Conservation (phyloP, 2,113 vertebrate species). For the Entosphenus tridentatus region DNA sequence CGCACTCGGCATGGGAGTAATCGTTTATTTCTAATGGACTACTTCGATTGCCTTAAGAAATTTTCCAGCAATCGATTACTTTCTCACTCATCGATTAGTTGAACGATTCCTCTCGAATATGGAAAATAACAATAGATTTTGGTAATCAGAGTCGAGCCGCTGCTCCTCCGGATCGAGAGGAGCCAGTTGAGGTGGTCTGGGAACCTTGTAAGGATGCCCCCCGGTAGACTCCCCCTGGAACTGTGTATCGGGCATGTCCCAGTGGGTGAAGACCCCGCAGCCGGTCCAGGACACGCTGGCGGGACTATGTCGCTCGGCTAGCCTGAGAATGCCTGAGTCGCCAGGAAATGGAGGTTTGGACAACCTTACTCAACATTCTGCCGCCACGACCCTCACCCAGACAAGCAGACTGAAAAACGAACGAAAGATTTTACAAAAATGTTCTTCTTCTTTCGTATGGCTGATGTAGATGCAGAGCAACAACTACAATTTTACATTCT, state of each 20-base stretch:
- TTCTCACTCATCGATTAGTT: not conserved
- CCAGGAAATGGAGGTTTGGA: too few relatives aligned
- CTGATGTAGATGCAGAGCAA: too few relatives aligned
- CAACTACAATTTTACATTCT: too few relatives aligned
- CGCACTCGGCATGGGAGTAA: not conserved
- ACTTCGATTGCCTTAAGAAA: constrained; percentile 1
- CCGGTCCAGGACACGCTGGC: too few relatives aligned
- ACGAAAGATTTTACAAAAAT: too few relatives aligned
- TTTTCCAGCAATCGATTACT: not conserved
- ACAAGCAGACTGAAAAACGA: too few relatives aligned
- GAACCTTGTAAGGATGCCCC: not conserved
- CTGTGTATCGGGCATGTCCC: not conserved
- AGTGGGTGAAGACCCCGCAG: too few relatives aligned
- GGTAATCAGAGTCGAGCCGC: not conserved
- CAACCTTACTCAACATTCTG: too few relatives aligned
- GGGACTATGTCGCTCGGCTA: too few relatives aligned
- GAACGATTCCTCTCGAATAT: constrained; percentile 3
- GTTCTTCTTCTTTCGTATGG: too few relatives aligned
- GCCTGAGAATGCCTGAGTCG: too few relatives aligned
- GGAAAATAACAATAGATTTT: constrained; percentile 1
- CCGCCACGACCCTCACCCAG: too few relatives aligned
- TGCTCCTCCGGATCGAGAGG: not conserved
- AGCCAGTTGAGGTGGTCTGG: not conserved
- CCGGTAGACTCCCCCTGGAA: not conserved
- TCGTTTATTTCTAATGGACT: not conserved